Base-by-base conservation (phyloP, 2,888 invertebrate genomes). In the Hyposoter dolosus region DNA sequence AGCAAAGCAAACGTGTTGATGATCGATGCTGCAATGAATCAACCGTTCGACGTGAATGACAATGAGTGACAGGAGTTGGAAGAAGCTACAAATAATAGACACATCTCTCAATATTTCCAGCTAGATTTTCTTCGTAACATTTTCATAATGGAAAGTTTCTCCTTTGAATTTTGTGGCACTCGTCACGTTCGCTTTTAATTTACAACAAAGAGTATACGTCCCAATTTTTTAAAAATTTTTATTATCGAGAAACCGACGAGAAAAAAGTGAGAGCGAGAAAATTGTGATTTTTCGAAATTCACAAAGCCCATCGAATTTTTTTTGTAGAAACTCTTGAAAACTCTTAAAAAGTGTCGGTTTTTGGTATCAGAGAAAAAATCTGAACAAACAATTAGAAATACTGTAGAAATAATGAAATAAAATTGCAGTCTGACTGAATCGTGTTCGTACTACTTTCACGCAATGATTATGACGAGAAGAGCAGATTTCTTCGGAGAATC, bases 401-500 rank as follows among this genome's bases (percentile, higher is more conserved):
- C 35, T 9, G 3, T 35, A 9, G n/a, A 45, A 68, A 40, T 45
- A 9, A 28, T 23, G n/a, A 35, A 17, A 17, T 0, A 6, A 28
- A 60, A 60, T 5, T 28, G 15, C 60, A 15, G 84, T 81, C 72
- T 56, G 81, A 81, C 65, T 35, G 40, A 23, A 81, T 72, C 76
- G 66, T 19, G 32, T 66, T 77, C 47, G 53, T 81, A 84, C 81
- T 77, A 84, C 81, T 81, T 66, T 35, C 10, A 7, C 45, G 6
- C n/a, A 71, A 0, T 35, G 43, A 32, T 50, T 60, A 1, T 9
- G 9, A 35, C 47, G 50, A 53, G 12, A 23, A 63, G 12, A 45
- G 45, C 74, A 68, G 69, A 72, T 60, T 47, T 35, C 23, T 60
- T 35, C n/a, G 32, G 23, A 50, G 63, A 53, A 65, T 56, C 83